Conservation (phyloP, 1,140 invertebrate species). For the Conus betulinus region DNA sequence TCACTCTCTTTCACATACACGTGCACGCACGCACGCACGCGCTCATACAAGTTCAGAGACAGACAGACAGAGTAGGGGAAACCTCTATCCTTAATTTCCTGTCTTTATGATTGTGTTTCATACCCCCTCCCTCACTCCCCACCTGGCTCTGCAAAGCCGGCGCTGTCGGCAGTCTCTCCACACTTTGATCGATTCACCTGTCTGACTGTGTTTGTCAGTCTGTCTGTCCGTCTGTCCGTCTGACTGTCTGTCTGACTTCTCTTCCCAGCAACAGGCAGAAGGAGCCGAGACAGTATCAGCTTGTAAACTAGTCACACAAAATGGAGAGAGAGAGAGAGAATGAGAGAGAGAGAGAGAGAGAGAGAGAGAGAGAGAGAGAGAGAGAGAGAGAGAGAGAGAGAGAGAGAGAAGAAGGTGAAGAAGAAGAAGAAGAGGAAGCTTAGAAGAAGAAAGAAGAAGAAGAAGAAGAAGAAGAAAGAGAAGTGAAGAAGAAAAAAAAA, state of each 20-base stretch:
- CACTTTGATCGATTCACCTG: background rate
- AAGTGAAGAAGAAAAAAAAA: background rate
- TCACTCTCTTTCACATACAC: too few species aligned
- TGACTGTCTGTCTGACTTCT: background rate
- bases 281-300: background rate
- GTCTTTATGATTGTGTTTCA: too few species aligned
- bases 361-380: background rate
- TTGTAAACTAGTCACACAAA: background rate
- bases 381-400: background rate
- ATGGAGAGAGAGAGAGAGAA: background rate
- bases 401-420: slow-evolving; percentile 2
- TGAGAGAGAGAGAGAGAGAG: background rate
- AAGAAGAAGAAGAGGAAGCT: background rate
- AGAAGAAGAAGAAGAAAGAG: background rate
- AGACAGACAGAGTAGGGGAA: background rate
- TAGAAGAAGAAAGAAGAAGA: background rate
- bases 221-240: background rate
- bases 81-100: background rate
- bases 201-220: background rate
- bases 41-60: background rate
- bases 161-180: too few species aligned
- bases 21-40: background rate
- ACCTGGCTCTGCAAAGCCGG: too few species aligned
- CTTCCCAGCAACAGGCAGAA: background rate
- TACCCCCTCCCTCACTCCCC: too few species aligned